A percentile compares a stretch with the other conserved stretches of the same genome.
These are phyloP conservation scores for Neolamprologus falcicula DNA, from an alignment of 2,113 vertebrate genomes.

Conservation along the genomic window DNA sequence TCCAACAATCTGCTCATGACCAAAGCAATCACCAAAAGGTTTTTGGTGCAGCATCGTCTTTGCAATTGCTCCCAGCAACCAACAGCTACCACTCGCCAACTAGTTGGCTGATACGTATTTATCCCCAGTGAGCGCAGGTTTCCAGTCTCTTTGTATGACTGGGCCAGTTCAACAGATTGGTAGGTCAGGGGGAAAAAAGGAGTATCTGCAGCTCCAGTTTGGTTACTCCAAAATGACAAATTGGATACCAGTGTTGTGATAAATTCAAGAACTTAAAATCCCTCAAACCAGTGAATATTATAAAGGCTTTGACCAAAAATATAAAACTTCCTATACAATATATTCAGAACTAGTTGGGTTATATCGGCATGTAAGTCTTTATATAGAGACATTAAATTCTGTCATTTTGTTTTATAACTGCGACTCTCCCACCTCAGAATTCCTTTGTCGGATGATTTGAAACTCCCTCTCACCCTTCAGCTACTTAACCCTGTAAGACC, in stretches of 20 bases:
- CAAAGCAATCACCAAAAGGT: background rate
- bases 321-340: background rate
- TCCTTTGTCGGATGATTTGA: background rate
- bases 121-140: background rate
- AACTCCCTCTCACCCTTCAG: background rate
- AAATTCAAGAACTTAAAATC: background rate
- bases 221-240: background rate
- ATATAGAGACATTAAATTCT: background rate
- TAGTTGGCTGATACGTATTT: background rate
- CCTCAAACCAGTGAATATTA: background rate
- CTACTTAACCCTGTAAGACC: background rate
- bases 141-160: background rate
- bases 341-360: background rate
- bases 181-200: accelerated
- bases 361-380: background rate
- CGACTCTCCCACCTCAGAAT: background rate
- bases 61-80: background rate
- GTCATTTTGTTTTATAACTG: background rate
- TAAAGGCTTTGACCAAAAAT: background rate
- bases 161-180: background rate
- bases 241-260: background rate
- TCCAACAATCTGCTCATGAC: accelerated
- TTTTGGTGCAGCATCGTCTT: background rate
- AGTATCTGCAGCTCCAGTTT: background rate
- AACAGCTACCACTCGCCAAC: background rate